Percentiles rank a stretch among this genome's conserved stretches.
These are phyloP conservation scores for Chlorodrepanis virens DNA, from an alignment of 2,113 vertebrate species.

Conservation along the genomic window DNA sequence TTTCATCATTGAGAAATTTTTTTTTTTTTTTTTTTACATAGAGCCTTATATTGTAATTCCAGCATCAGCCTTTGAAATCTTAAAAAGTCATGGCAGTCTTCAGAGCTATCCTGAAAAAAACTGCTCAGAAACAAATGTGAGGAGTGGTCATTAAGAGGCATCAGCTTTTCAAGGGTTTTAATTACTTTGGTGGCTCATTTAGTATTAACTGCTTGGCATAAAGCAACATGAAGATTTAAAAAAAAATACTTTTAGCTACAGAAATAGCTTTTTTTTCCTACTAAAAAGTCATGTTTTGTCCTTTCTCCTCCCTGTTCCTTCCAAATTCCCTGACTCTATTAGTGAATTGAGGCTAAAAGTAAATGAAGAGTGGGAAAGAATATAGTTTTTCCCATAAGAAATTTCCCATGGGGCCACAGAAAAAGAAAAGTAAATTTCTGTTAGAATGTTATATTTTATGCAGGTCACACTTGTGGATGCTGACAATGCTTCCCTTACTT, in stretches of 20 bases:
- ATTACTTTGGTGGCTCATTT: neutral
- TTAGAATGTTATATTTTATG: neutral
- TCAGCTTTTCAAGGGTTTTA: neutral
- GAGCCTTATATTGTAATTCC: neutral
- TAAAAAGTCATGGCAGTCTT: accelerated
- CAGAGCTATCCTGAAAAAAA: neutral
- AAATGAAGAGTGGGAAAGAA: neutral
- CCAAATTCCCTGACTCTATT: neutral
- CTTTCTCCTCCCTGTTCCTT: neutral
- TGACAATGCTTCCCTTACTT: neutral
- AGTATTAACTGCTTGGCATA: neutral
- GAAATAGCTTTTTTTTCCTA: neutral
- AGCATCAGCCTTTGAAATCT: neutral
- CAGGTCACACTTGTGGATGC: neutral
- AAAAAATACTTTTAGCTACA: neutral
- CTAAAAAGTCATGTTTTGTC: neutral
- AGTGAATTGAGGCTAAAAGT: neutral
- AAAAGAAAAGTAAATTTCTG: neutral
- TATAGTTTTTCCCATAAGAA: neutral
- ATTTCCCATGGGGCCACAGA: neutral
- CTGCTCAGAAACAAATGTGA: neutral
- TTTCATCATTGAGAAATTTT: accelerated
- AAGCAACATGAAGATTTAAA: neutral
- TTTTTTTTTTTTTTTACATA: neutral
- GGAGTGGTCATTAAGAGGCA: neutral